Evolutionary conservation across 1,140 invertebrate species (phyloP).

Genomic region (Kradibia gibbosae): DNA sequence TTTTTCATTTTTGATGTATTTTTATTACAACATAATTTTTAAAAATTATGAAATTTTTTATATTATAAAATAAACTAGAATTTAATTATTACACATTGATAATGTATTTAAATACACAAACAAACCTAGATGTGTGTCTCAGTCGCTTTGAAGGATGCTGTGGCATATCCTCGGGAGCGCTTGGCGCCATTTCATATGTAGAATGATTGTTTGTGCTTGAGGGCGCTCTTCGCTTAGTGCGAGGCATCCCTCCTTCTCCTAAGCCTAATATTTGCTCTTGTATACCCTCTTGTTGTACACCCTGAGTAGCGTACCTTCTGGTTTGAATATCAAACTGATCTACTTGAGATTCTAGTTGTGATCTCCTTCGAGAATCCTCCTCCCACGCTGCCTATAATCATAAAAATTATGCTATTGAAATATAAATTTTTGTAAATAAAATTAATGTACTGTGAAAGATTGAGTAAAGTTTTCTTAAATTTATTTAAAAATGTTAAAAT

Average conservation of each 20-base stretch:
- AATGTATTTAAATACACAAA: slow-evolving; percentile 18
- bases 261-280: slow-evolving; percentile 45
- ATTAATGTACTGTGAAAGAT: no score
- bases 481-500: no score
- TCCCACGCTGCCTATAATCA: slow-evolving; percentile 52
- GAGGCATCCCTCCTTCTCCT: slow-evolving; percentile 68
- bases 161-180: slow-evolving; percentile 68
- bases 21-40: no score
- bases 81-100: no score
- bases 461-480: no score
- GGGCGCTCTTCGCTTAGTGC: slow-evolving; percentile 71
- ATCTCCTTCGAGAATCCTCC: slow-evolving; percentile 43
- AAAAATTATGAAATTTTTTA: no score
- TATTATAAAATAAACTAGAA: no score
- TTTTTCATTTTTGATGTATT: no score
- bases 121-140: slow-evolving; percentile 67
- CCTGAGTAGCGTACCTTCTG: slow-evolving; percentile 12
- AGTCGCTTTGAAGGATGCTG: slow-evolving; percentile 69
- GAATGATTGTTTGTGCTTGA: slow-evolving; percentile 69
- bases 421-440: background rate
- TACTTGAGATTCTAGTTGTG: slow-evolving; percentile 40
- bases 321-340: slow-evolving; percentile 23
- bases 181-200: slow-evolving; percentile 65
- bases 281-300: slow-evolving; percentile 10
- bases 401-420: background rate